Evolutionary conservation across 2,797 vertebrate genomes (phyloP).

Genomic region (Anguilla obscura): DNA sequence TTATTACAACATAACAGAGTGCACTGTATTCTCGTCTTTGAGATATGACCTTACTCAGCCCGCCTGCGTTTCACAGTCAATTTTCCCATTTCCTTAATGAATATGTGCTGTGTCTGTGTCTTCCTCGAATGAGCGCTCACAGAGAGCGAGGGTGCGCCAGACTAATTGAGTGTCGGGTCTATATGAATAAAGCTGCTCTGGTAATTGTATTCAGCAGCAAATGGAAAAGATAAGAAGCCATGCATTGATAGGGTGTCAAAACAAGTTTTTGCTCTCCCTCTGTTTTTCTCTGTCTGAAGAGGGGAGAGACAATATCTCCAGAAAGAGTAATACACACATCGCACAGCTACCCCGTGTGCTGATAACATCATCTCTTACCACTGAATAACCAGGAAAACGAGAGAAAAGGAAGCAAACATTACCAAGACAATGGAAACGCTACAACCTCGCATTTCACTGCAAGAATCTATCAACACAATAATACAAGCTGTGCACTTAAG

Average conservation of each 20-base stretch:
- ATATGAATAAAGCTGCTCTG: slow-evolving; percentile 67
- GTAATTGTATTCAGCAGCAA: slow-evolving; percentile 67
- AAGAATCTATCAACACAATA: slow-evolving; percentile 14
- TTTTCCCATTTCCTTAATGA: slow-evolving; percentile 82
- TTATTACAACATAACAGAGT: slow-evolving; percentile 84
- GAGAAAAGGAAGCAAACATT: slow-evolving; percentile 19
- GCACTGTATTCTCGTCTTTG: slow-evolving; percentile 81
- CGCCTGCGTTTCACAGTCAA: slow-evolving; percentile 80
- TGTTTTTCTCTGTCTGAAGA: slow-evolving; percentile 23
- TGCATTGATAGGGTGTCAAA: slow-evolving; percentile 27
- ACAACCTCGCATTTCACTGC: slow-evolving; percentile 6
- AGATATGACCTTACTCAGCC: slow-evolving; percentile 76
- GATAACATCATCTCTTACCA: slow-evolving; percentile 28
- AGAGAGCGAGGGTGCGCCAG: slow-evolving; percentile 66
- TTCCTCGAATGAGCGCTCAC: slow-evolving; percentile 75
- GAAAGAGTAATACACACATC: slow-evolving; percentile 15
- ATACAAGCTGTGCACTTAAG: background rate
- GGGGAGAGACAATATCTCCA: slow-evolving; percentile 24
- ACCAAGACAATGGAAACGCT: slow-evolving; percentile 9
- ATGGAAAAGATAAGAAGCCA: slow-evolving; percentile 63
- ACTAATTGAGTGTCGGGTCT: slow-evolving; percentile 69
- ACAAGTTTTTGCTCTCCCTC: slow-evolving; percentile 25
- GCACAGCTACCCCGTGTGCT: background rate
- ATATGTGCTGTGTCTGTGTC: slow-evolving; percentile 74
- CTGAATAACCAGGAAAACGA: slow-evolving; percentile 18